phyloP scores from a whole-genome alignment of 2,888 invertebrate species.

The Mesoligia furuncula region DNA sequence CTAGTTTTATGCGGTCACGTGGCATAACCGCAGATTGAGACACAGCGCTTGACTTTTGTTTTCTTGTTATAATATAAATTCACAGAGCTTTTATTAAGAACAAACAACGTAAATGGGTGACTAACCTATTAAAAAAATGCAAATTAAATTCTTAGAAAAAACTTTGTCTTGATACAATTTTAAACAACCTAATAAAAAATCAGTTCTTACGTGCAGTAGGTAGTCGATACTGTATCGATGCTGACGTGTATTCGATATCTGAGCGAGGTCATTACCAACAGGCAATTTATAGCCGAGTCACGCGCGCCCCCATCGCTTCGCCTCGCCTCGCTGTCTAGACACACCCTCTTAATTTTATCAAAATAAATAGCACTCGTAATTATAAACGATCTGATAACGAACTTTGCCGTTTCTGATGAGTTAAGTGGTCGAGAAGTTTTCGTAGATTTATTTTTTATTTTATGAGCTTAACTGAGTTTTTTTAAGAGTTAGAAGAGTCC shows the following conservation, averaged over 20 bases:
- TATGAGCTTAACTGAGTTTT: neutral
- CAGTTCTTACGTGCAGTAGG: constrained; percentile 33
- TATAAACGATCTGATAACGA: constrained; percentile 48
- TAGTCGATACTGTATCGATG: constrained; percentile 50
- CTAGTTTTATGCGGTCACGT: neutral
- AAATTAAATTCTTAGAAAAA: neutral
- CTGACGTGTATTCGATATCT: constrained; percentile 62
- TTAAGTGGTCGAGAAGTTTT: neutral
- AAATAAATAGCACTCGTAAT: constrained; percentile 58
- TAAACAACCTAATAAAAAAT: constrained; percentile 33
- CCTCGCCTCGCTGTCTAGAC: constrained; percentile 63
- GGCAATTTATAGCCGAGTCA: constrained; percentile 63
- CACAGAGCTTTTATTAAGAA: no score
- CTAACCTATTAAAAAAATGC: no score
- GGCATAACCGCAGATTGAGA: neutral
- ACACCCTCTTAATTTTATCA: constrained; percentile 60
- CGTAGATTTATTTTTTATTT: no score
- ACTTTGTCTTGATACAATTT: neutral
- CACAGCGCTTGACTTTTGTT: neutral
- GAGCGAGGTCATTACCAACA: constrained; percentile 62
- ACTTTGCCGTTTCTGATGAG: constrained; percentile 17
- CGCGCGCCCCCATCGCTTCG: constrained; percentile 60
- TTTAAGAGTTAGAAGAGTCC: neutral
- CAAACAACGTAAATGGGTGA: neutral
- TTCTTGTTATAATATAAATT: neutral